These are phyloP conservation scores for Chrysolina haemoptera DNA, from an alignment of 2,888 invertebrate species.

Conservation along the genomic window DNA sequence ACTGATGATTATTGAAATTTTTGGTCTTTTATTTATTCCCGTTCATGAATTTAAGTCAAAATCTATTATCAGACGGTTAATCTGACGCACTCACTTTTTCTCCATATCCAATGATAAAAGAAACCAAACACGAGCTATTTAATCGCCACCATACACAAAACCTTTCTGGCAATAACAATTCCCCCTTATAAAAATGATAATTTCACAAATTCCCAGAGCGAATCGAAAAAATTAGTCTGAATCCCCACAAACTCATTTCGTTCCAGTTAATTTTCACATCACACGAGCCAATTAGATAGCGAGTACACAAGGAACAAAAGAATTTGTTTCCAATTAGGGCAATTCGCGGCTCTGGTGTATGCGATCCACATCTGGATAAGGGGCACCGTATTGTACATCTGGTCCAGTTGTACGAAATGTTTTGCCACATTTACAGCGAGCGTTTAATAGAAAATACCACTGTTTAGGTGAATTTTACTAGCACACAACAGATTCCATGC, in stretches of 20 bases:
- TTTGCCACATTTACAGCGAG: slow-evolving; percentile 54
- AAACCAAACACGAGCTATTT: neutral
- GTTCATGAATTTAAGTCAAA: no score
- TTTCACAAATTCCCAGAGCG: neutral
- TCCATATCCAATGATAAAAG: no score
- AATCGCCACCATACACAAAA: neutral
- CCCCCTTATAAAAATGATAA: neutral
- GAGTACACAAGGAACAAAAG: slow-evolving; percentile 29
- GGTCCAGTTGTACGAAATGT: slow-evolving; percentile 57
- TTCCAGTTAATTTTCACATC: slow-evolving; percentile 25
- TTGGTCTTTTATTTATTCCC: no score
- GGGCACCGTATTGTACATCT: slow-evolving; percentile 57
- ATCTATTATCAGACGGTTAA: no score
- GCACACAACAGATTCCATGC: neutral
- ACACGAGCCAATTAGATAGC: slow-evolving; percentile 29
- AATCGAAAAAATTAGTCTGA: neutral
- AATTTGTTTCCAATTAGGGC: slow-evolving; percentile 40
- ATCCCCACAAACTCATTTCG: slow-evolving; percentile 19
- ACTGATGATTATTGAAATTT: no score
- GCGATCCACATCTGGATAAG: slow-evolving; percentile 57
- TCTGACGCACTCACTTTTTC: no score
- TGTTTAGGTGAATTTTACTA: slow-evolving; percentile 16
- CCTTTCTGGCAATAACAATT: neutral
- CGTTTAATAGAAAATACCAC: slow-evolving; percentile 35
- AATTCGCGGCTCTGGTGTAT: slow-evolving; percentile 32